Percentiles rank a stretch among this genome's conserved stretches.
Evolutionary conservation across 2,888 invertebrate species (phyloP).

Genomic region (Hydriomena furcata): DNA sequence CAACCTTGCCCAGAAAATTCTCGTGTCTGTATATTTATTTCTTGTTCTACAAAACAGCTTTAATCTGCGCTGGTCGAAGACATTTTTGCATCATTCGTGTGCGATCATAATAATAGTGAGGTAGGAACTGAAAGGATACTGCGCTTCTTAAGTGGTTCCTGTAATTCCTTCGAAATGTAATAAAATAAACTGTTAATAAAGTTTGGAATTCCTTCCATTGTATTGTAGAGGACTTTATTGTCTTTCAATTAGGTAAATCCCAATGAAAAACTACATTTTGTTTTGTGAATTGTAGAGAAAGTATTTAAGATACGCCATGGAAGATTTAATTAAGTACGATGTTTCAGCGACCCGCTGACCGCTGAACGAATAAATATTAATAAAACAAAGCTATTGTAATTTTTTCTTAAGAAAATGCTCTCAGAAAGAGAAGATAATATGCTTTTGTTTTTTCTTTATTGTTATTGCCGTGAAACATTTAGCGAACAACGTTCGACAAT

Average conservation of each 20-base stretch:
- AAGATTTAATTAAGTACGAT: constrained; percentile 59
- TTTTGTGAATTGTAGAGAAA: constrained; percentile 36
- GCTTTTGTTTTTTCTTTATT: constrained; percentile 82
- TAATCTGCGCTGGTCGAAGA: too few relatives aligned
- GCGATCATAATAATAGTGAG: too few relatives aligned
- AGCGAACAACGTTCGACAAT: constrained; percentile 68
- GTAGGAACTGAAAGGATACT: too few relatives aligned
- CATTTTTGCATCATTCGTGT: too few relatives aligned
- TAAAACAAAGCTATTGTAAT: constrained; percentile 70
- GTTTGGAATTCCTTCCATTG: constrained; percentile 24
- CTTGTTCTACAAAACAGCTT: too few relatives aligned
- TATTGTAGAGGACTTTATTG: constrained; percentile 17
- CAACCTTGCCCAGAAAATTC: too few relatives aligned
- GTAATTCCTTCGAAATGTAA: constrained; percentile 7
- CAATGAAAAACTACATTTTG: constrained; percentile 22
- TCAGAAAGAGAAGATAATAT: constrained; percentile 70
- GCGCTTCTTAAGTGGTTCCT: not conserved
- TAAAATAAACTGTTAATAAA: constrained; percentile 22
- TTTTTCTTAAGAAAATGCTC: constrained; percentile 72
- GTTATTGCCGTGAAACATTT: constrained; percentile 82
- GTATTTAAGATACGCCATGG: constrained; percentile 41
- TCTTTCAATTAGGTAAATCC: constrained; percentile 30
- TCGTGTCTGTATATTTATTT: too few relatives aligned
- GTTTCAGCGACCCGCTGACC: constrained; percentile 53
- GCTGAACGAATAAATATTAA: constrained; percentile 74